phyloP scores from a whole-genome alignment of 2,888 invertebrate genomes.

The Ormyrus nitidulus region DNA sequence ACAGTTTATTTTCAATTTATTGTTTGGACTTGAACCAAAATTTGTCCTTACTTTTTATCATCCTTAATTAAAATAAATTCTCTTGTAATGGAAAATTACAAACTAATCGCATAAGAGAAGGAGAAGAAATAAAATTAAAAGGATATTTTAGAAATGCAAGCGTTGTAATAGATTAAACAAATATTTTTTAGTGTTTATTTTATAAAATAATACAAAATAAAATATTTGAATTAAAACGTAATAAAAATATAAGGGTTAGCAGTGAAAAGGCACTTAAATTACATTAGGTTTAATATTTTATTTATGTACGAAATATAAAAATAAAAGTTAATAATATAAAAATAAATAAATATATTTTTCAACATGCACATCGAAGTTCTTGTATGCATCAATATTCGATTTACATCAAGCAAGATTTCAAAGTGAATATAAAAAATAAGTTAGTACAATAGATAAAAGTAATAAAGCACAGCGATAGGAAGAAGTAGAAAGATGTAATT shows the following conservation, averaged over 20 bases:
- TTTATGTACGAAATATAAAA: slow-evolving; percentile 3
- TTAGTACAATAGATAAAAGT: background rate
- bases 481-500: slow-evolving; percentile 3
- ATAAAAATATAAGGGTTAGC: too few species aligned
- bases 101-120: too few species aligned
- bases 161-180: too few species aligned
- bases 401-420: background rate
- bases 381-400: too few species aligned
- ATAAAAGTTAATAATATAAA: slow-evolving; percentile 24
- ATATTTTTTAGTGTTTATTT: too few species aligned
- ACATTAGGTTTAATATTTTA: background rate
- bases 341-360: background rate
- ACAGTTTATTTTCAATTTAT: slow-evolving; percentile 47
- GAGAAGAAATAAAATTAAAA: too few species aligned
- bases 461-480: background rate
- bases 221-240: too few species aligned
- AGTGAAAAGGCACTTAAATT: too few species aligned
- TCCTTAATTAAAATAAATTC: slow-evolving; percentile 46
- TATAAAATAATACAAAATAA: too few species aligned
- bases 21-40: slow-evolving; percentile 25
- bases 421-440: background rate
- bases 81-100: background rate
- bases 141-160: background rate
- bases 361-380: background rate
- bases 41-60: slow-evolving; percentile 42